A percentile compares a stretch with the other conserved stretches of the same genome.
Conservation (phyloP, 2,113 vertebrate species). For the Callaeas wilsoni region DNA sequence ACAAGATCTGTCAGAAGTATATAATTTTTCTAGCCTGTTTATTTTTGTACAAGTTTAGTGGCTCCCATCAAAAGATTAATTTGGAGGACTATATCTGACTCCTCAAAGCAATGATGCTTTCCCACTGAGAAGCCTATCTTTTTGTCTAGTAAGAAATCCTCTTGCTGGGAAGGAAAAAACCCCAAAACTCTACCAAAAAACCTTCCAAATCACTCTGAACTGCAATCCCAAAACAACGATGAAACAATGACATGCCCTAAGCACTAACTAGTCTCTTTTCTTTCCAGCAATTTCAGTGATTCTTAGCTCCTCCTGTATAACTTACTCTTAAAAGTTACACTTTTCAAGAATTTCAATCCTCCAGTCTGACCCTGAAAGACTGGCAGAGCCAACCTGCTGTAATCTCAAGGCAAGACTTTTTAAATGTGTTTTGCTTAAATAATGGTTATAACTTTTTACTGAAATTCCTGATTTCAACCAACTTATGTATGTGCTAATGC, state of each 20-base stretch:
- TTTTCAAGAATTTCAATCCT: background rate
- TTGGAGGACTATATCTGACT: background rate
- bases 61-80: constrained; percentile 4
- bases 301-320: background rate
- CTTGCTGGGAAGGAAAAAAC: background rate
- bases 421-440: background rate
- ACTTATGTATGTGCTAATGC: background rate
- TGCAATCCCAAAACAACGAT: background rate
- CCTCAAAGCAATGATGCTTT: background rate
- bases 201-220: background rate
- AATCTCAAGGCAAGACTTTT: background rate
- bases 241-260: background rate
- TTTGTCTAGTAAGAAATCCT: background rate
- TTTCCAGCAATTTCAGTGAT: background rate
- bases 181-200: background rate
- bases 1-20: background rate
- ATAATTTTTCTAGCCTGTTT: constrained; percentile 12
- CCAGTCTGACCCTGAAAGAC: background rate
- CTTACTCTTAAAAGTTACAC: background rate
- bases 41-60: constrained; percentile 13
- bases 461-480: background rate
- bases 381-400: background rate
- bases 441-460: background rate
- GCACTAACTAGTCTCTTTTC: background rate
- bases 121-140: background rate